These are phyloP conservation scores for Lytechinus variegatus DNA, from an alignment of 35 echinoderm and acorn worm species.

Conservation along the genomic window DNA sequence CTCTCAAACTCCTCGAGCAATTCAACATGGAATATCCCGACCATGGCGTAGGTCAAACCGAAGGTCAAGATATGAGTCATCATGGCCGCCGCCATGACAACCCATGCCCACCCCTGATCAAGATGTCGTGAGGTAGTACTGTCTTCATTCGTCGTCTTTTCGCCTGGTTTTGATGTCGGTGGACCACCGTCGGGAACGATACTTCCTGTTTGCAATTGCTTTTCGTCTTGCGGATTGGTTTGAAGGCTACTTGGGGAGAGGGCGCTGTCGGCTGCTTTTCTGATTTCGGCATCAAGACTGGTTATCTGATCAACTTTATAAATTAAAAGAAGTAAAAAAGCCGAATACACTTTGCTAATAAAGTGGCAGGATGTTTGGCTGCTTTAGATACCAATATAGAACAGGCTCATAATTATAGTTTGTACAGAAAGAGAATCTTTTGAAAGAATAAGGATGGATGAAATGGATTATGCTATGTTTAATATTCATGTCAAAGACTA, in stretches of 20 bases:
- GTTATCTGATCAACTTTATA: neutral
- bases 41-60: constrained; percentile 78
- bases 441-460: no score
- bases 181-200: neutral
- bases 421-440: no score
- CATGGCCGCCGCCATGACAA: constrained; percentile 79
- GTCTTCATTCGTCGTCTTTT: neutral
- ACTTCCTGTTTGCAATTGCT: neutral
- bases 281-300: neutral
- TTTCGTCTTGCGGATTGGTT: neutral
- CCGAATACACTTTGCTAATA: no score
- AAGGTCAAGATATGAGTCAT: constrained; percentile 91
- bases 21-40: constrained; percentile 83
- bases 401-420: no score
- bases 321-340: no score
- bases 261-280: neutral
- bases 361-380: no score
- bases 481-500: no score
- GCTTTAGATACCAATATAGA: no score
- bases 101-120: constrained; percentile 91
- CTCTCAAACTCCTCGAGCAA: constrained; percentile 72
- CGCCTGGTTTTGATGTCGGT: neutral
- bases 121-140: constrained; percentile 57
- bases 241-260: neutral
- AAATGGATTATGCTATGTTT: no score